phyloP scores from a whole-genome alignment of 2,888 invertebrate species.

The Parnassius orleans region DNA sequence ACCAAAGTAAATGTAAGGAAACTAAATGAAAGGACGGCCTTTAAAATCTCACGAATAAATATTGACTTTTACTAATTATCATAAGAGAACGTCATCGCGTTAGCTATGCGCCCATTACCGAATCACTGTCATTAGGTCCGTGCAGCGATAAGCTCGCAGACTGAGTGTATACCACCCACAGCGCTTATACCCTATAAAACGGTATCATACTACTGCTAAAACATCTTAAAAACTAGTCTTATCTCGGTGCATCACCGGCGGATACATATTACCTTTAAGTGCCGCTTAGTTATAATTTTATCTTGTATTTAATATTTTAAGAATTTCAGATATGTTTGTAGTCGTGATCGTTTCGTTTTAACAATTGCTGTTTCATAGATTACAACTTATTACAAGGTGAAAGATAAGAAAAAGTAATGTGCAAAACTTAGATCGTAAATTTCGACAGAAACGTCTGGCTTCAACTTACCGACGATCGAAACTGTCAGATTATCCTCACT shows the following conservation, averaged over 20 bases:
- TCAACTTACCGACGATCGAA: slow-evolving; percentile 58
- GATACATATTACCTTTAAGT: slow-evolving; percentile 58
- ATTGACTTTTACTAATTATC: slow-evolving; percentile 74
- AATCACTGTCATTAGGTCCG: slow-evolving; percentile 71
- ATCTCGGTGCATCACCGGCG: slow-evolving; percentile 55
- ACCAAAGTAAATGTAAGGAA: slow-evolving; percentile 57
- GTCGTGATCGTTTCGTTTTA: slow-evolving; percentile 17
- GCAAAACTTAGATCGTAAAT: slow-evolving; percentile 74
- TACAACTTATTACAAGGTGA: slow-evolving; percentile 55
- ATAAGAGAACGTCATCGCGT: slow-evolving; percentile 68
- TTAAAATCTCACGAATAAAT: slow-evolving; percentile 67
- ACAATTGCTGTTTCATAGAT: slow-evolving; percentile 32
- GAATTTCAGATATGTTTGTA: slow-evolving; percentile 22
- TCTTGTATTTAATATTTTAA: slow-evolving; percentile 27
- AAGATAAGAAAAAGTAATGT: slow-evolving; percentile 74
- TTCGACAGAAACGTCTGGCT: slow-evolving; percentile 64
- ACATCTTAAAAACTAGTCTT: slow-evolving; percentile 49
- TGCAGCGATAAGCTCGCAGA: slow-evolving; percentile 50
- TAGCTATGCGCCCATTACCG: slow-evolving; percentile 65
- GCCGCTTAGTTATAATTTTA: slow-evolving; percentile 49
- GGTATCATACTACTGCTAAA: slow-evolving; percentile 54
- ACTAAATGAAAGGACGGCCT: slow-evolving; percentile 63
- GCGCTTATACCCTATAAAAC: slow-evolving; percentile 52
- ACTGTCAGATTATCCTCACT: slow-evolving; percentile 65
- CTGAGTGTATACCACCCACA: slow-evolving; percentile 65